Evolutionary conservation across 1,140 invertebrate species (phyloP).

Genomic region (Pomacea maculata): DNA sequence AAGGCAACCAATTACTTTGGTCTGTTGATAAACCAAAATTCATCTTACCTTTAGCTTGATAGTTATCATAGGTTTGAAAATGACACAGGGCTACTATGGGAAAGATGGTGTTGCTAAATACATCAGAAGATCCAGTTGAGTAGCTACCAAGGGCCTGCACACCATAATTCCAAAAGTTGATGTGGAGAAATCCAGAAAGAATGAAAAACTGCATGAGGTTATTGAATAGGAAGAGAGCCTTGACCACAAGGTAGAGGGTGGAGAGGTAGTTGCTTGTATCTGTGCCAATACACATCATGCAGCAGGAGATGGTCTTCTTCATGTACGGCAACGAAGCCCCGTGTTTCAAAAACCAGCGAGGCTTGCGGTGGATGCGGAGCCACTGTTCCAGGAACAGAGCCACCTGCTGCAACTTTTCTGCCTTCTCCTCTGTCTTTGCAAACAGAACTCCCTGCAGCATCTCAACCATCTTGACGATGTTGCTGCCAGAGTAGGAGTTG

Average conservation of each 20-base stretch:
- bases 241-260: conserved; percentile 64
- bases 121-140: conserved; percentile 50
- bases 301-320: conserved; percentile 27
- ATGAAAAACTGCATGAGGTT: conserved; percentile 58
- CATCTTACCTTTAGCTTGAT: conserved; percentile 29
- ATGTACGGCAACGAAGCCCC: conserved; percentile 19
- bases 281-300: conserved; percentile 58
- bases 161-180: conserved; percentile 59
- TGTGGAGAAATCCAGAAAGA: conserved; percentile 56
- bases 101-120: conserved; percentile 55
- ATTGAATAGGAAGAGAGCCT: conserved; percentile 56
- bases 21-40: background rate
- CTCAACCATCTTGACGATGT: conserved; percentile 37
- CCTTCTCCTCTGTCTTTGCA: conserved; percentile 33
- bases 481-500: conserved; percentile 49
- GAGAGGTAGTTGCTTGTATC: conserved; percentile 67
- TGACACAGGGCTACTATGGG: conserved; percentile 69
- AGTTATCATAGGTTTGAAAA: conserved; percentile 66
- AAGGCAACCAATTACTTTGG: no score
- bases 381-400: conserved; percentile 45
- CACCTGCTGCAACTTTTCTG: conserved; percentile 39
- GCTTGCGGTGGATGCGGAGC: conserved; percentile 41
- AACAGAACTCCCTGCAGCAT: conserved; percentile 25
- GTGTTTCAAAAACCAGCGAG: conserved; percentile 29
- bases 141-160: conserved; percentile 63